Evolutionary conservation across 1,140 invertebrate genomes (phyloP).

Genomic region (Gryon sp.): DNA sequence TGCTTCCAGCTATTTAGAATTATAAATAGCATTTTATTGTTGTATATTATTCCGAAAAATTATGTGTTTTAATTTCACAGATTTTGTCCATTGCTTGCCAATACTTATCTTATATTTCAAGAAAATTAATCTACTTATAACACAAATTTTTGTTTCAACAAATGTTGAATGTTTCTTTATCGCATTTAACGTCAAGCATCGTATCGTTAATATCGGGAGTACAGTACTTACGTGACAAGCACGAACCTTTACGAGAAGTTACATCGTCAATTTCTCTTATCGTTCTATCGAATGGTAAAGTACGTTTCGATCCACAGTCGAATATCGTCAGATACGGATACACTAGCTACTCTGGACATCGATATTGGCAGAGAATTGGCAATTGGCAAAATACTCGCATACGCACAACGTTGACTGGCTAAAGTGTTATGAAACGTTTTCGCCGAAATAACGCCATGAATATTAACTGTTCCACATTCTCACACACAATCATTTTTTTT

Average conservation of each 20-base stretch:
- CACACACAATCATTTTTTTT: neutral
- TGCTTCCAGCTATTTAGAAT: too few species aligned
- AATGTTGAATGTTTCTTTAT: constrained; percentile 42
- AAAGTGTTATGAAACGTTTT: constrained; percentile 55
- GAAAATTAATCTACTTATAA: too few species aligned
- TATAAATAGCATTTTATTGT: too few species aligned
- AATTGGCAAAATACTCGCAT: constrained; percentile 43
- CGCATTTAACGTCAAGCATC: constrained; percentile 42
- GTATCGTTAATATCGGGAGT: constrained; percentile 62
- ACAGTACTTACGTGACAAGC: constrained; percentile 56
- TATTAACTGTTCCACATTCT: constrained; percentile 19
- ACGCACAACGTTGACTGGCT: constrained; percentile 29
- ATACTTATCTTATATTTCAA: too few species aligned
- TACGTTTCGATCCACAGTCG: constrained; percentile 52
- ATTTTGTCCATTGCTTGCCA: too few species aligned
- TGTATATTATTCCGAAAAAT: too few species aligned
- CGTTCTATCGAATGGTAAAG: constrained; percentile 58
- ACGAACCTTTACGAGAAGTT: constrained; percentile 60
- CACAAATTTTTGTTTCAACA: too few species aligned
- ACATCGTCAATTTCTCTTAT: constrained; percentile 63
- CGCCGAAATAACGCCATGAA: constrained; percentile 26
- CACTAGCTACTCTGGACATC: constrained; percentile 37
- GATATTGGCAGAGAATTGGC: constrained; percentile 53
- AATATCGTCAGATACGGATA: constrained; percentile 57
- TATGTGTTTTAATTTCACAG: too few species aligned